Evolutionary conservation across 2,113 vertebrate species (phyloP), one percentile per base, ranked within the genome.

Genomic region (Psammodynastes pulverulentus): DNA sequence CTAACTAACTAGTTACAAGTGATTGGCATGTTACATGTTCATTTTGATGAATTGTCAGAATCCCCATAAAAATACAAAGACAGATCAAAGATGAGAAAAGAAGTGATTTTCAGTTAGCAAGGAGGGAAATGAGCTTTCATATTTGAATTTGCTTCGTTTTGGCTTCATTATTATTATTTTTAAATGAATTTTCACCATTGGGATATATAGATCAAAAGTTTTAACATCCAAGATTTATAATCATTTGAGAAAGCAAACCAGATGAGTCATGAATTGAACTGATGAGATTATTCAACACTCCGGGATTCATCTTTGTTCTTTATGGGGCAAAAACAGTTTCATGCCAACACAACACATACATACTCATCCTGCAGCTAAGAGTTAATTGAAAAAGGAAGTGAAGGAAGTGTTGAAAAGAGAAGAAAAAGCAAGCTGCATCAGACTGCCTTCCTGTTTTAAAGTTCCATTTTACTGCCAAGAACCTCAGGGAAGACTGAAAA

Each of bases 361-460:
- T 54, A 89, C 96, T 92, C n/a, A 86, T 91, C 89, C 84, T n/a
- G 21, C 15, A 34, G 7, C 15, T 34, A 43, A 87, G 48, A 26
- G n/a, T 87, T 58, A 92, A 85, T 53, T 93, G 96, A 96, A 97
- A 97, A 93, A 95, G 95, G 97, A 97, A 98, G 94, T 97, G 88
- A 93, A 94, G 90, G 91, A 89, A 94, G 93, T 93, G 92, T 90
- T 92, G 93, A 96, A 97, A 96, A 95, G 54, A 34, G n/a, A 87
- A 92, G 49, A 84, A 86, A 87, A 89, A 46, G 49, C 24, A 93
- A 12, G 45, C 43, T 49, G 1, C 45, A 86, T 92, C 89, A 90
- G 86, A 56, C n/a, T 26, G 46, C 94, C 92, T 94, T 96, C 92
- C 67, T 51, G 52, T 94, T 94, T 95, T 92, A 21, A 49, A 26